Percentiles rank a stretch among this genome's conserved stretches.
Conservation (phyloP, 2,888 invertebrate genomes). For the Drosophila neotestacea region DNA sequence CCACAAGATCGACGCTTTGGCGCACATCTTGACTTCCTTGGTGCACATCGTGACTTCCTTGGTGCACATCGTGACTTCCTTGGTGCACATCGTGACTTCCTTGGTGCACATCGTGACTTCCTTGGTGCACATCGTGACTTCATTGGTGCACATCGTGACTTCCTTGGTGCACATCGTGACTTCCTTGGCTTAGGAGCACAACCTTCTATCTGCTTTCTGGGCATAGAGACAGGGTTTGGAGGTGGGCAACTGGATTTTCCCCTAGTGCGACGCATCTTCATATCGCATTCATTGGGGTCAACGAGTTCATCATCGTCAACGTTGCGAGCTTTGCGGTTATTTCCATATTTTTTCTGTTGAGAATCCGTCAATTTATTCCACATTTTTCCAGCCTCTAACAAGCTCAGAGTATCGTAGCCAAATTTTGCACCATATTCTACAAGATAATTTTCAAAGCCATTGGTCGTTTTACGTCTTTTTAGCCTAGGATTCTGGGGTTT, state of each 20-base stretch:
- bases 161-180: too few relatives aligned
- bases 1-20: background rate
- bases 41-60: background rate
- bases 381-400: background rate
- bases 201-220: too few relatives aligned
- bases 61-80: background rate
- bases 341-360: constrained; percentile 1
- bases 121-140: too few relatives aligned
- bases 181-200: too few relatives aligned
- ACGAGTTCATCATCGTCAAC: background rate
- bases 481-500: background rate
- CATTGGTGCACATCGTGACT: too few relatives aligned
- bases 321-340: background rate
- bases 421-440: background rate
- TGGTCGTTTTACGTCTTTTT: constrained; percentile 15
- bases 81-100: background rate
- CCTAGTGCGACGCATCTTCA: background rate
- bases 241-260: background rate
- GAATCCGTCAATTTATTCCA: constrained; percentile 8
- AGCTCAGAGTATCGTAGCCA: background rate
- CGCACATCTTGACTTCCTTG: background rate
- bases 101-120: too few relatives aligned
- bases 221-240: background rate
- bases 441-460: constrained; percentile 23
- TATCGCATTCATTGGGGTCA: background rate